Conservation (phyloP, 1,140 invertebrate species). For the Schlechtendalia chinensis region DNA sequence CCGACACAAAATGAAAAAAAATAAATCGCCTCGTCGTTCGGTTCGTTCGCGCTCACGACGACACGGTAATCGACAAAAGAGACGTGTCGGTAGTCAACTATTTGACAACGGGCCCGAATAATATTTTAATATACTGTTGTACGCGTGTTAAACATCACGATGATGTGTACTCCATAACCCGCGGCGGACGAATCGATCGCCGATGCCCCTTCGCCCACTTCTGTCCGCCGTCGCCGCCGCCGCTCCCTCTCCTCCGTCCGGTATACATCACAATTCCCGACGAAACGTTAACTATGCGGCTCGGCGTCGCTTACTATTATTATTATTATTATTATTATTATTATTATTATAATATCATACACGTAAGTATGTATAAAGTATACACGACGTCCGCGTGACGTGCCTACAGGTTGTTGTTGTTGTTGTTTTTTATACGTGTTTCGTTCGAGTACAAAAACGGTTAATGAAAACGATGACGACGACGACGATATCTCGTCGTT, state of each 20-base stretch:
- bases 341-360: constrained; percentile 28
- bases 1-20: not conserved
- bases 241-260: not conserved
- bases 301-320: too few species aligned
- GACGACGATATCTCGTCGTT: not conserved
- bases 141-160: too few species aligned
- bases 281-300: constrained; percentile 24
- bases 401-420: not conserved
- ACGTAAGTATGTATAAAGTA: not conserved
- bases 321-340: too few species aligned
- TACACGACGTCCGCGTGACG: not conserved
- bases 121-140: not conserved
- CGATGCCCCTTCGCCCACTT: too few species aligned
- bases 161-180: not conserved
- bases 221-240: too few species aligned
- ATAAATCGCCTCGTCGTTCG: too few species aligned
- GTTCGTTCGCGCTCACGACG: too few species aligned
- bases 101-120: constrained; percentile 18
- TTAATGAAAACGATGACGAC: not conserved
- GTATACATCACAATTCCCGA: not conserved
- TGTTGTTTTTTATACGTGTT: not conserved
- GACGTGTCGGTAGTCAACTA: constrained; percentile 25
- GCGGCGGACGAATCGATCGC: not conserved
- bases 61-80: constrained; percentile 19
- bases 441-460: not conserved